Evolutionary conservation across 2,113 vertebrate genomes (phyloP), one percentile per base, ranked within the genome.

Genomic region (Labeo catla): DNA sequence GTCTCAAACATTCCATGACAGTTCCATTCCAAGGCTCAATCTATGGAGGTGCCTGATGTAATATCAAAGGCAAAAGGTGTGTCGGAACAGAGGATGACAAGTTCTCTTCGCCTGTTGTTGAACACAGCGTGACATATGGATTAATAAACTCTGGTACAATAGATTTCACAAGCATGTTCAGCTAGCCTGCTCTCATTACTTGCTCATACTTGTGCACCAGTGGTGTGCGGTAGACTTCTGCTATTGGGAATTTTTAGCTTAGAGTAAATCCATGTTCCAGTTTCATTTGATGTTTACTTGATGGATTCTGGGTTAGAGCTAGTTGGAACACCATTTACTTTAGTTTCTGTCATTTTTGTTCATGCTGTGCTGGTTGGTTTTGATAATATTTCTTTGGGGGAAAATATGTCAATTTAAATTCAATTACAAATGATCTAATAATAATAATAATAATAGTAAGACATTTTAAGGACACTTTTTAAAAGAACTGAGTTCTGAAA

Each of bases 1-100:
- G 88, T 78, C 68, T 87, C 4, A 54, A 88, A 86, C 50, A 39
- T 19, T 28, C 23, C 76, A 76, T 73, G 74, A 86, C 19, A 87
- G 82, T 76, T 45, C 15, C 65, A 70, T 68, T 19, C 81, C 85
- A 86, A 85, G 72, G 76, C 87, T 49, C 59, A 87, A 88, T 91
- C 83, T 78, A 87, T 91, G 52, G 76, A 83, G 76, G 85, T 63
- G 73, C 47, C 28, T 34, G n/a, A 63, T 76, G 50, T 76, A 78
- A 73, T 85, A 86, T 86, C 49, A 81, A 87, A 87, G 61, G 86
- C 87, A 81, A 45, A 88, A 19, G 70, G 84, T 86, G 68, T 34
- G 86, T 80, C 23, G 70, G 82, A 90, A 68, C 66, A 79, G 78
- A 86, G 36, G 70, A 52, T 85, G 80, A 88, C 84, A 59, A 50